Evolutionary conservation across 2,113 vertebrate species (phyloP).

Genomic region (Corydoras maculifer): DNA sequence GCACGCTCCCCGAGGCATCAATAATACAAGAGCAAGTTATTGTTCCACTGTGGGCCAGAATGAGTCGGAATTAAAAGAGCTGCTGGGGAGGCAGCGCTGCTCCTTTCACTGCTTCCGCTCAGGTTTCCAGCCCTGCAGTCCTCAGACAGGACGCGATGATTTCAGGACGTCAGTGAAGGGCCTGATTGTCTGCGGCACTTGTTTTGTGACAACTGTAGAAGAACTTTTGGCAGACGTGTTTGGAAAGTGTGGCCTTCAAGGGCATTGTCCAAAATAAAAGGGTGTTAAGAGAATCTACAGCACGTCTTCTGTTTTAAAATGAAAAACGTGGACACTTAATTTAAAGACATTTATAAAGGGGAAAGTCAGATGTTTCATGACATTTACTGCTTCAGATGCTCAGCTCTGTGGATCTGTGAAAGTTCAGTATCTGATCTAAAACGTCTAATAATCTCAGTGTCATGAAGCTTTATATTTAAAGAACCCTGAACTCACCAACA

Average conservation of each 20-base stretch:
- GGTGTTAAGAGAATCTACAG: slow-evolving; percentile 41
- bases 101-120: slow-evolving; percentile 65
- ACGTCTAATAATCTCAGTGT: too few species aligned
- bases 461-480: too few species aligned
- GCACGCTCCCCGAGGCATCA: slow-evolving; percentile 65
- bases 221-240: slow-evolving; percentile 46
- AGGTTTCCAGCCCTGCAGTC: slow-evolving; percentile 63
- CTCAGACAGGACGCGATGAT: slow-evolving; percentile 56
- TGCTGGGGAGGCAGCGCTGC: slow-evolving; percentile 43
- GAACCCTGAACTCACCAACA: too few species aligned
- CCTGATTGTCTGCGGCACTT: slow-evolving; percentile 62
- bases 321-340: too few species aligned
- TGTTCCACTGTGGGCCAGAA: slow-evolving; percentile 62
- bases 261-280: slow-evolving; percentile 52
- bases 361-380: slow-evolving; percentile 41
- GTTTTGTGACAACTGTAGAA: slow-evolving; percentile 56
- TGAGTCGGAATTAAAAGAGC: slow-evolving; percentile 57
- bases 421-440: background rate
- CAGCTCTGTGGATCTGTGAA: slow-evolving; percentile 26
- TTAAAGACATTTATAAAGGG: slow-evolving; percentile 22
- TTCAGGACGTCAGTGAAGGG: slow-evolving; percentile 56
- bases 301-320: background rate
- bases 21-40: slow-evolving; percentile 79
- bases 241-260: slow-evolving; percentile 59
- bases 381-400: slow-evolving; percentile 51